Conservation (phyloP, 2,888 invertebrate species). For the Yponomeuta malinellus region DNA sequence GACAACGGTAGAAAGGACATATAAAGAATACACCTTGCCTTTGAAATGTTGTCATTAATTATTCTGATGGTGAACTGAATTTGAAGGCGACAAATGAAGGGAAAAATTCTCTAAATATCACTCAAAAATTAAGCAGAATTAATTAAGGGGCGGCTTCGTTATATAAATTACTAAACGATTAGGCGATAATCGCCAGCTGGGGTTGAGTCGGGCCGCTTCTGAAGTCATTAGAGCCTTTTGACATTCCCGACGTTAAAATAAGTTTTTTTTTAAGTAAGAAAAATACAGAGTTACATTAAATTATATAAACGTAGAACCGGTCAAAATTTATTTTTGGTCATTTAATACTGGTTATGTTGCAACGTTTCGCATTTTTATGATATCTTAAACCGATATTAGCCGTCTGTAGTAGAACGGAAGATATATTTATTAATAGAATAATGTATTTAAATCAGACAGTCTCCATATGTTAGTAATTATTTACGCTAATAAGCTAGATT, state of each 20-base stretch:
- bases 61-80: slow-evolving; percentile 4
- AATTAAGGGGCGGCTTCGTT: slow-evolving; percentile 9
- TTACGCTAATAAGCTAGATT: too few species aligned
- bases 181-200: slow-evolving; percentile 6
- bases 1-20: too few species aligned
- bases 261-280: not conserved
- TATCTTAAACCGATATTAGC: too few species aligned
- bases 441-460: too few species aligned
- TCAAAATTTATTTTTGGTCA: too few species aligned
- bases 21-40: not conserved
- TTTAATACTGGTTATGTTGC: too few species aligned
- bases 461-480: too few species aligned
- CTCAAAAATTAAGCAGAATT: slow-evolving; percentile 11
- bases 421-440: too few species aligned
- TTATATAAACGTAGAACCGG: too few species aligned
- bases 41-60: slow-evolving; percentile 10
- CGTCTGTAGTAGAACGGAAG: too few species aligned
- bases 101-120: slow-evolving; percentile 10
- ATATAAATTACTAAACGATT: slow-evolving; percentile 10
- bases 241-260: not conserved
- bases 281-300: too few species aligned
- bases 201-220: not conserved
- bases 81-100: slow-evolving; percentile 5
- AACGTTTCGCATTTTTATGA: too few species aligned
- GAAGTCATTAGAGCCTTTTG: not conserved